Conservation (phyloP, 1,140 invertebrate species). For the Fopius arisanus region DNA sequence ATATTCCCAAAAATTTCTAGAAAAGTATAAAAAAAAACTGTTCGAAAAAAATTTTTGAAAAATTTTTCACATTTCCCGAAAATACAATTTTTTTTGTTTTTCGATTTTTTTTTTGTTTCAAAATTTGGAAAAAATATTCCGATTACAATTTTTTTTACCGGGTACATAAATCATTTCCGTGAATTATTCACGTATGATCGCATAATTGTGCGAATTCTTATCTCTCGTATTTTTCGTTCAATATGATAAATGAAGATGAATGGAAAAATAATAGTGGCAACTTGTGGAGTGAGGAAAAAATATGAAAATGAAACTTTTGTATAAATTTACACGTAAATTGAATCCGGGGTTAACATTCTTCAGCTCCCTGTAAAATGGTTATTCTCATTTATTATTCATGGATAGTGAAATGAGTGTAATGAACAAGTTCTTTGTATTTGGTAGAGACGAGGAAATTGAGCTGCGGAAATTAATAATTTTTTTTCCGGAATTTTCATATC, state of each 20-base stretch:
- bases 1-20: no score
- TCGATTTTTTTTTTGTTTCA: no score
- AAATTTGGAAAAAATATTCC: no score
- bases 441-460: neutral
- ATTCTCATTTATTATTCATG: constrained; percentile 2
- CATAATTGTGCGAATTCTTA: no score
- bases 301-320: neutral
- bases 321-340: constrained; percentile 8
- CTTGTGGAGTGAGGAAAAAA: neutral
- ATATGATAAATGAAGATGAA: neutral
- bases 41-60: no score
- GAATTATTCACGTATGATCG: no score
- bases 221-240: no score
- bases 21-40: no score
- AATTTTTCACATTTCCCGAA: no score
- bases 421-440: neutral
- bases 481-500: neutral
- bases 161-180: no score
- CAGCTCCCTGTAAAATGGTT: neutral
- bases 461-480: neutral
- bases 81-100: no score
- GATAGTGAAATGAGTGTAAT: neutral
- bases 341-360: neutral
- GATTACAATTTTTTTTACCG: no score
- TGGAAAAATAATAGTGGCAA: neutral